Conservation (phyloP, 1,140 invertebrate genomes). For the Phymorhynchus buccinoides region DNA sequence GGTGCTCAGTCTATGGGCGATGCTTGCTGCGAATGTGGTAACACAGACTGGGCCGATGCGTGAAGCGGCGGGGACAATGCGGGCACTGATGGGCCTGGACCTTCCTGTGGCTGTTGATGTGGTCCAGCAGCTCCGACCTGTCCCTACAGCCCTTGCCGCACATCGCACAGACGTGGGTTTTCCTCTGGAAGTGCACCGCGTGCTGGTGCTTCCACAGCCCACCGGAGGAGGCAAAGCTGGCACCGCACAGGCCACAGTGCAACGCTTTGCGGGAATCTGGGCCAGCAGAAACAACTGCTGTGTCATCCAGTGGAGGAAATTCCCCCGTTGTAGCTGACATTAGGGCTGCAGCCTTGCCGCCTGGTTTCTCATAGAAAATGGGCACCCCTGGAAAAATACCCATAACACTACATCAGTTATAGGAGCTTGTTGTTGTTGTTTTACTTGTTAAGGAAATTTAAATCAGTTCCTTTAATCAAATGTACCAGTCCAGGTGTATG, state of each 20-base stretch:
- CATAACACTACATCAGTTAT: too few relatives aligned
- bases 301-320: background rate
- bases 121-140: background rate
- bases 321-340: background rate
- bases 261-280: background rate
- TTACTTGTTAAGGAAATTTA: too few relatives aligned
- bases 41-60: background rate
- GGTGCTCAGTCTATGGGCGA: background rate
- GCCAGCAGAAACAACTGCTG: background rate
- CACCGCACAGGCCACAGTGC: background rate
- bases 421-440: too few relatives aligned
- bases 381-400: background rate
- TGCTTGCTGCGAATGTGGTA: background rate
- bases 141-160: background rate
- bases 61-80: background rate
- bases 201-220: background rate
- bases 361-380: background rate
- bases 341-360: background rate
- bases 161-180: background rate
- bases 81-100: constrained; percentile 1
- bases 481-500: too few relatives aligned
- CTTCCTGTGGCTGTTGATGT: constrained; percentile 12
- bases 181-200: background rate
- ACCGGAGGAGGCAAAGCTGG: background rate
- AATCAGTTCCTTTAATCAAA: background rate